These are phyloP conservation scores for Drosophila crucigera DNA, from an alignment of 2,888 invertebrate species.

Conservation along the genomic window DNA sequence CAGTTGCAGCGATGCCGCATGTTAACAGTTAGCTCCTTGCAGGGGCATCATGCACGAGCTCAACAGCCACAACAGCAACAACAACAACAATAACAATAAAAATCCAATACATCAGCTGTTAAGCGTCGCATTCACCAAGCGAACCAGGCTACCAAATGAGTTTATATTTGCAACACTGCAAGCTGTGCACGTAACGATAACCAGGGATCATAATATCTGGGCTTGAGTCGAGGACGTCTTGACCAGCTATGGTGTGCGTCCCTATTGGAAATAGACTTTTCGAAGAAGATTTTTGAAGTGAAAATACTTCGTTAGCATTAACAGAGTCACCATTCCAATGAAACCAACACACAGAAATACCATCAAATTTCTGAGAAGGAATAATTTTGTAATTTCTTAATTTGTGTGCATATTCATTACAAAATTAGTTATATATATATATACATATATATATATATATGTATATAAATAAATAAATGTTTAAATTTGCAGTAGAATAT, in stretches of 20 bases:
- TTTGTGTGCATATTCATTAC: background rate
- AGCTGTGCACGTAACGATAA: constrained; percentile 8
- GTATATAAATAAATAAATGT: too few relatives aligned
- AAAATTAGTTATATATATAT: background rate
- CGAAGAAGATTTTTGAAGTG: constrained; percentile 5
- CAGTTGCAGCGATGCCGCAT: constrained; percentile 28
- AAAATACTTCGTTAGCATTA: constrained; percentile 20
- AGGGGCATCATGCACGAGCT: constrained; percentile 25
- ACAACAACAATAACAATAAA: constrained; percentile 4
- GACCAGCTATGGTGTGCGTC: background rate
- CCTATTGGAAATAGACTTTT: background rate
- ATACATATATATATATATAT: too few relatives aligned
- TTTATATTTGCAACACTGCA: constrained; percentile 20
- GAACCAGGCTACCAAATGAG: constrained; percentile 18
- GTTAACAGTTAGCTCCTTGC: constrained; percentile 52
- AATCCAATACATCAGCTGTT: constrained; percentile 47
- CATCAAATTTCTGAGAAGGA: constrained; percentile 17
- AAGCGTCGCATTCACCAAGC: constrained; percentile 12
- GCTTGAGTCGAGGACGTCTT: background rate
- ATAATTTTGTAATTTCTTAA: background rate
- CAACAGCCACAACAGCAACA: constrained; percentile 9
- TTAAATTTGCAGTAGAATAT: too few relatives aligned
- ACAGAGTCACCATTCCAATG: background rate
- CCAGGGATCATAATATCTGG: background rate
- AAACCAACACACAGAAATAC: constrained; percentile 1